Percentiles rank a stretch among this genome's conserved stretches.
Conservation (phyloP, 2,888 invertebrate genomes). For the Branchipolynoe longqiensis region DNA sequence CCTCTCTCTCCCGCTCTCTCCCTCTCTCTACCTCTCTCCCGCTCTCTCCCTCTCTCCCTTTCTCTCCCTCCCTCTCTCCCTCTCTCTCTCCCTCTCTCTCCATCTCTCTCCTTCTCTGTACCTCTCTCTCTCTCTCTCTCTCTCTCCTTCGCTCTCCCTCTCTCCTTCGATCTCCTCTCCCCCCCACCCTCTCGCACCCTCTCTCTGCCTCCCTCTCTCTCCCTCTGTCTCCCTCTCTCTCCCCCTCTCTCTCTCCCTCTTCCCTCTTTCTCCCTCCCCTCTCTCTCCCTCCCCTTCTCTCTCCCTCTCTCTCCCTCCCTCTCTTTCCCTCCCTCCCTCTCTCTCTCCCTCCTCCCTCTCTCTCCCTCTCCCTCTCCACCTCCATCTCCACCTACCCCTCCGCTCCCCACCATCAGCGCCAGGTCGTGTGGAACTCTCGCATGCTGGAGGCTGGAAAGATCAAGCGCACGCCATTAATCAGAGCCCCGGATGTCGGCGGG, state of each 20-base stretch:
- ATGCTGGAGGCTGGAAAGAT: constrained; percentile 26
- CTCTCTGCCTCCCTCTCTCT: constrained; percentile 18
- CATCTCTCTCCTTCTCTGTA: no score
- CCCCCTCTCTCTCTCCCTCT: neutral
- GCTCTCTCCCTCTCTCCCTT: neutral
- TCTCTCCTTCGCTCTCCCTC: neutral
- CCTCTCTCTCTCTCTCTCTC: neutral
- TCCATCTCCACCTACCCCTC: neutral
- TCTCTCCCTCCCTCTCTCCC: no score
- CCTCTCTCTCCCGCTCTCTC: neutral
- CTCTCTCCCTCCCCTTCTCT: neutral
- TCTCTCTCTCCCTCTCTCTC: no score
- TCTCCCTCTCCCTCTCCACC: neutral
- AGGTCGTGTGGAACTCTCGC: constrained; percentile 21
- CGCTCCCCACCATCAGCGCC: no score
- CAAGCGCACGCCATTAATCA: constrained; percentile 3
- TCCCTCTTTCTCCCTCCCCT: neutral
- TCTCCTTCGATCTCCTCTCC: neutral
- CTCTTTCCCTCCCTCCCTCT: neutral
- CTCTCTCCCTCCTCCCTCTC: neutral
- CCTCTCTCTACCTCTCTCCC: neutral
- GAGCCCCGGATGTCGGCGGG: neutral
- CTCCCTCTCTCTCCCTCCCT: neutral
- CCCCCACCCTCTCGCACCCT: constrained; percentile 5
- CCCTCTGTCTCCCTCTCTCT: neutral